Base-by-base conservation (phyloP, 37 sponge, comb jelly and placozoan species). In the Cliona cf. orientalis region DNA sequence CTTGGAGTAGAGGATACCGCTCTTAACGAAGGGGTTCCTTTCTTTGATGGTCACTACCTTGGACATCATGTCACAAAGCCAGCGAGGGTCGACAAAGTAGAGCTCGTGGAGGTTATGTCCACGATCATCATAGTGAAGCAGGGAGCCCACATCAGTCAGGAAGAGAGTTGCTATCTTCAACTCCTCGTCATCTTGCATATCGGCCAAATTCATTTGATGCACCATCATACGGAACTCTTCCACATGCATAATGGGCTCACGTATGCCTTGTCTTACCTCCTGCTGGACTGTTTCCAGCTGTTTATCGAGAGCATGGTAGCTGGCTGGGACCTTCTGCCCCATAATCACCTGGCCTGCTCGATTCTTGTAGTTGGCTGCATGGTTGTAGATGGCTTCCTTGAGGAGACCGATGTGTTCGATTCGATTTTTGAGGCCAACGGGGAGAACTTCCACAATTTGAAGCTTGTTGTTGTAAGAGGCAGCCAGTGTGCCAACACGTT, bases 21-120 rank as follows among this genome's bases (percentile, higher is more conserved):
- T 87, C 38, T 65, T 75, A 11, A 95, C 79, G 73, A 79, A 95
- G 0, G 91, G 94, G 74, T 91, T 95, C 69, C 64, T 81, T 72
- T 91, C 91, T 17, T 84, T 78, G 61, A 96, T 79, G 12, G 93
- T 92, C 12, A 96, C 85, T 1, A 96, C 77, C 19, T 82, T 89
- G 34, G 93, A 85, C 91, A 96, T 96, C 88, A 96, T 89, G 46
- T 96, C 88, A 58, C 91, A 92, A 19, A 96, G 88, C 96, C 96
- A 96, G 44, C 88, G 87, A 28, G 96, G 96, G 40, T 96, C 93
- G 45, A 92, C 67, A 62, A 96, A 96, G 72, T 90, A 89, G 45
- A 96, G 85, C 72, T 96, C 91, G 69, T 89, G 72, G 2, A 96
- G 78, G 49, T 86, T 84, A 77, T 88, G 86, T 40, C 83, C 87